Conservation (phyloP, 2,113 vertebrate species). For the Aptenodytes patagonicus region DNA sequence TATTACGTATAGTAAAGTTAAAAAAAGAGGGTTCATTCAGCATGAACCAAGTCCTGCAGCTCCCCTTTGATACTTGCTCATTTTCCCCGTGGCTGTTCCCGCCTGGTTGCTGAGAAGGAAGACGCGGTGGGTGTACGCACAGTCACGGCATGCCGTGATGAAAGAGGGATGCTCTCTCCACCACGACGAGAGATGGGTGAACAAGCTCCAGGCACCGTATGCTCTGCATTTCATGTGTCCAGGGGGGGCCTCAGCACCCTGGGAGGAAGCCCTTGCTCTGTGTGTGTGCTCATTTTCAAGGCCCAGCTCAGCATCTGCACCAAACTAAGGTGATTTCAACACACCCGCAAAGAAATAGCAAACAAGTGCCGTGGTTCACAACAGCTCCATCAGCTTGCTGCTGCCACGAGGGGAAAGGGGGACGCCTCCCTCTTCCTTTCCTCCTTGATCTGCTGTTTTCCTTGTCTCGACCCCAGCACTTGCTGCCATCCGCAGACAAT, state of each 20-base stretch:
- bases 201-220: background rate
- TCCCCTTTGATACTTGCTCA: background rate
- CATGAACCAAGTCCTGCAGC: background rate
- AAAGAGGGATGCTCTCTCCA: background rate
- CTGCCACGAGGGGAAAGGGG: background rate
- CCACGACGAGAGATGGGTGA: background rate
- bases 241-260: background rate
- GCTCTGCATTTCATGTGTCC: background rate
- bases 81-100: background rate
- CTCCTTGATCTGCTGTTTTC: background rate
- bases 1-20: background rate
- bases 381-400: background rate
- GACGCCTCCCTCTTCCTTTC: background rate
- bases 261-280: background rate
- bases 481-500: background rate
- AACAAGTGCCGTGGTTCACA: background rate
- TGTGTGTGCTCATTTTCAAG: background rate
- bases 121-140: rapidly evolving
- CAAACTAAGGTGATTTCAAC: background rate
- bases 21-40: background rate
- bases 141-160: background rate
- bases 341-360: background rate
- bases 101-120: background rate
- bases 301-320: background rate
- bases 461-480: rapidly evolving